phyloP scores from a whole-genome alignment of 2,113 vertebrate species.

The Hepsetus odoe region DNA sequence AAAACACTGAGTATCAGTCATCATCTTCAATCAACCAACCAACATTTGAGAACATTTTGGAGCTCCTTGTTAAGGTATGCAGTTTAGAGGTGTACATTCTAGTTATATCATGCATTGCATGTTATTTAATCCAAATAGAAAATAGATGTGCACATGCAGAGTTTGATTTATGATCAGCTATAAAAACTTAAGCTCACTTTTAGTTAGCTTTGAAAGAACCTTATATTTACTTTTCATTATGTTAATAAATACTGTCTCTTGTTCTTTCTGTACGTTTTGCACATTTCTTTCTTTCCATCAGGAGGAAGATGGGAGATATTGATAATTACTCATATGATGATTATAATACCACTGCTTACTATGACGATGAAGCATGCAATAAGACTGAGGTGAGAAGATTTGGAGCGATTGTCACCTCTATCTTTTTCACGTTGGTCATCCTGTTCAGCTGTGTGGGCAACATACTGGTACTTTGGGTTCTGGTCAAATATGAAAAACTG shows the following conservation, averaged over 20 bases:
- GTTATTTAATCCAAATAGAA: no score
- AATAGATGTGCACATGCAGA: no score
- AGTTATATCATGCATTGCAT: no score
- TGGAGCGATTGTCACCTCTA: constrained; percentile 61
- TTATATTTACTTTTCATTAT: no score
- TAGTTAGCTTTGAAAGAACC: no score
- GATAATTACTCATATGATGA: accelerated
- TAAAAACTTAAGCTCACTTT: no score
- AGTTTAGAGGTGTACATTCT: not conserved
- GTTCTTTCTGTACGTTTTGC: not conserved
- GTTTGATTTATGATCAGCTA: no score
- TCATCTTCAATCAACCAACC: not conserved
- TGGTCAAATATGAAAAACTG: constrained; percentile 85
- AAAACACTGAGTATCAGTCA: not conserved
- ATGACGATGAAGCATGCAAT: constrained; percentile 63
- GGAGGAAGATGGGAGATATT: not conserved
- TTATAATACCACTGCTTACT: not conserved
- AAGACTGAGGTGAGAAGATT: constrained; percentile 52
- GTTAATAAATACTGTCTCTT: not conserved
- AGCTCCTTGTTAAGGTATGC: constrained; percentile 1
- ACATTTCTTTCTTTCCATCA: not conserved
- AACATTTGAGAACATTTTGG: not conserved
- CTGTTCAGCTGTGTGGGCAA: constrained; percentile 88
- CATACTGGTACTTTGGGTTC: constrained; percentile 81
- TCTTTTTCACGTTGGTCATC: constrained; percentile 78